Evolutionary conservation across 2,113 vertebrate species (phyloP), one percentile per base, ranked within the genome.

Genomic region (Hyperopisus bebe): DNA sequence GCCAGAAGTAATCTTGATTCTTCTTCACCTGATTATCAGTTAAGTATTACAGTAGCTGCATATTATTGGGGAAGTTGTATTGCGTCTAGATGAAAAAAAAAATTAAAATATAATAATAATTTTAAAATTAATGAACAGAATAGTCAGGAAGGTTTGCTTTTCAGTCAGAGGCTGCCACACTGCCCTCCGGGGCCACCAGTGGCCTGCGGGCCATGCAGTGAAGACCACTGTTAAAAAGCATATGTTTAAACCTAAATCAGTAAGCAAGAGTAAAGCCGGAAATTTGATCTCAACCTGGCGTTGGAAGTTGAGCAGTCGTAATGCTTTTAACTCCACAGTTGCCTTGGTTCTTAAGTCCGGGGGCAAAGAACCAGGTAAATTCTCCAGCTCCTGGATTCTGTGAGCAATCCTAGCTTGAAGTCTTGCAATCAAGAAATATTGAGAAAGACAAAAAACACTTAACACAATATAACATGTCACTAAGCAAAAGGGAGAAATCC

Each of bases 341-440:
- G 98, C 98, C 96, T 99, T 99, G 88, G 96, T 98, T 95, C 98
- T 95, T 92, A 99, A 95, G 95, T 99, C 98, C 11, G 97, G 97
- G 15, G 98, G 97, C 91, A 99, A 91, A 15, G 98, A 98, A 90
- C 98, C 98, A 21, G 98, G 98, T 11, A 99, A 95, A 93, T 98
- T 99, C 92, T 99, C 98, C 93, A 99, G 96, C 86, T 99, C 98
- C 92, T 99, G 98, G 92, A 99, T 99, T 92, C 98, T 97, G 91
- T 99, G 98, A 90, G 98, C 97, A 90, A 99, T 98, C 91, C 98
- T 97, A 94, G 98, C 98, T 94, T 99, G 98, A 91, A 99, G 96
- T 50, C 98, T 99, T 93, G 86, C 15, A n/a, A 44, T 11, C 77
- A 86, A 89, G 70, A 91, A 66, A 90, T 8, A 50, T 66, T 87